These are phyloP conservation scores for Capreolus pygargus DNA, from an alignment of 2,113 vertebrate genomes.

Conservation along the genomic window DNA sequence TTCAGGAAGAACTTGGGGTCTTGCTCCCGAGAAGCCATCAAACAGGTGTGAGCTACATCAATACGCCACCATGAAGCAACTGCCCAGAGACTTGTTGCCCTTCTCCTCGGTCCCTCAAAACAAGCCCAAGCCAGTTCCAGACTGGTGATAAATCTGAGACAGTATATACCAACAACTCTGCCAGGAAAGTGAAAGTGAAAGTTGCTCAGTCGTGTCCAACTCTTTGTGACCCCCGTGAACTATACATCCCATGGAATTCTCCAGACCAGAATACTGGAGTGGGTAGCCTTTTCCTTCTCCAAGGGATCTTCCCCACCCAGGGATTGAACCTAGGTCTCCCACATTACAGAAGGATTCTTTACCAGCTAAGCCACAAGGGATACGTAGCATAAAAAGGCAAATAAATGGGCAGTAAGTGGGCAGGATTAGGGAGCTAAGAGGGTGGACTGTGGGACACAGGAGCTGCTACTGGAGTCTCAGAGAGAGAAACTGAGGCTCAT, in stretches of 20 bases:
- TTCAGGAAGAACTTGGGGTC: neutral
- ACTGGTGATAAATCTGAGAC: neutral
- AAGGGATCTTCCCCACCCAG: neutral
- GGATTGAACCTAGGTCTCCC: neutral
- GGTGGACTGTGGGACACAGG: neutral
- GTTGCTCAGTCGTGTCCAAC: accelerated
- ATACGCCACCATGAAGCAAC: accelerated
- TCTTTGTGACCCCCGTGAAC: neutral
- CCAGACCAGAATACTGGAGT: neutral
- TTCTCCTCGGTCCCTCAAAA: neutral
- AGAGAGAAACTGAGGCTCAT: neutral
- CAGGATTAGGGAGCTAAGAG: no score
- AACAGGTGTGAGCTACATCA: neutral
- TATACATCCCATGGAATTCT: neutral
- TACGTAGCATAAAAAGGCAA: neutral
- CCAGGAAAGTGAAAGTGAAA: neutral
- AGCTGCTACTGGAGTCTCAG: neutral
- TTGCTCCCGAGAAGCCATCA: neutral
- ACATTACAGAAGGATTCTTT: neutral
- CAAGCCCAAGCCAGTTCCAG: neutral
- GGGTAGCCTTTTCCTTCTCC: neutral
- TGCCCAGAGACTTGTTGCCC: neutral
- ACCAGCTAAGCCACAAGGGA: neutral
- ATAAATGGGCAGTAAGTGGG: neutral
- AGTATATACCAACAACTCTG: neutral